Base-by-base conservation (phyloP, 1,140 invertebrate species). In the Ladona fulva region DNA sequence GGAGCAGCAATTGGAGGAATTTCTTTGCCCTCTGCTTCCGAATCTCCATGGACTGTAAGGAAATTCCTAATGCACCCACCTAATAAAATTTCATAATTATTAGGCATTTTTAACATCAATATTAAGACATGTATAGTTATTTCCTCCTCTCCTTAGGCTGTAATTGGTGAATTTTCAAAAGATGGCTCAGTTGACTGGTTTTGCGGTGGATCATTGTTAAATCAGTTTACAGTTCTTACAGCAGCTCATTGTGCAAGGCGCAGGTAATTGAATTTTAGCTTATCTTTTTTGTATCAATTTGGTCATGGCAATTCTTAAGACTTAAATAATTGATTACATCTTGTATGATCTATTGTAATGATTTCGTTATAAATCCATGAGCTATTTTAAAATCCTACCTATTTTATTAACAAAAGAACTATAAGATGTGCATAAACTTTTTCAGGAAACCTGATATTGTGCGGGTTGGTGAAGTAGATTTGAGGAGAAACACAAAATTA, bases 1-100 rank as follows among this genome's bases (percentile, higher is more conserved):
- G 76, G 37, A 19, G 78, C 78, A 25, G 78, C 74, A 25, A 76
- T 79, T 16, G 79, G 79, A n/a, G 79, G 79, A 16, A 76, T 79
- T 22, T 75, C 79, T 22, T 42, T 78, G 5, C 37, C 77, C n/a
- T 76, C 77, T 14, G 77, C 79, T 14, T 74, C 44, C 8, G 66
- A 74, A n/a, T 78, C 79, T 1, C 79, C 79, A 19, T 79, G 79
- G 79, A 79, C 78, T 76, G 78, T 78, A 76, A 59, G 74, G 37
- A 24, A 76, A 76, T 24, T 77, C 12, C 24, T 74, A 8, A 10
- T 77, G 10, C 22, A 29, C 5, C 22, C 5, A 77, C 22, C 14
- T 42, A 14, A 22, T 14, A 10, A 37, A 29, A n/a, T 52, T 0
- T 14, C 14, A 29, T 42, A n/a, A n/a, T n/a, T n/a, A n/a, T n/a